Evolutionary conservation across 2,113 vertebrate species (phyloP).

Genomic region (Enhydra lutris): DNA sequence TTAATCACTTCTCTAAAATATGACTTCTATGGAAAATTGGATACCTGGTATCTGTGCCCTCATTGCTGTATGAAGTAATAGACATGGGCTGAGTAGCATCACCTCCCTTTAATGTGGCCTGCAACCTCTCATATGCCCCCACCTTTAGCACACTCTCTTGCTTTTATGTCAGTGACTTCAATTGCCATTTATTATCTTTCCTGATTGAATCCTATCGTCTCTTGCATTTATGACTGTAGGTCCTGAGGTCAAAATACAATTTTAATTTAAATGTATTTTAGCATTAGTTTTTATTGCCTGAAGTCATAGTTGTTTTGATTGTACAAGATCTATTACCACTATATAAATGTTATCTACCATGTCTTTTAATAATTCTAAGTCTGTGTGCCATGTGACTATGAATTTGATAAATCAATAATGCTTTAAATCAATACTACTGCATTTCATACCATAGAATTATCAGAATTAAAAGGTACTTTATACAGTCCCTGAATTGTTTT

Average conservation of each 20-base stretch:
- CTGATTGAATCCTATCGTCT: not conserved
- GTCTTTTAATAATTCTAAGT: not conserved
- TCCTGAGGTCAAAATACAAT: not conserved
- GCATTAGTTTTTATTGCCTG: not conserved
- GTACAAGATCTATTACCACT: not conserved
- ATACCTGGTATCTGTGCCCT: not conserved
- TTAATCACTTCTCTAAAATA: not conserved
- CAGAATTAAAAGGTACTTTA: not conserved
- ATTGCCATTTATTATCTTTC: not conserved
- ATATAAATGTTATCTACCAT: not conserved
- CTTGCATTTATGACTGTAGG: not conserved
- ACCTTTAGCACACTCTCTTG: not conserved
- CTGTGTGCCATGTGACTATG: not conserved
- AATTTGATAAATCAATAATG: not conserved
- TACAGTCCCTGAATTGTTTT: not conserved
- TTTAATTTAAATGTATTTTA: not conserved
- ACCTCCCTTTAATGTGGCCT: not conserved
- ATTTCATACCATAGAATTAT: not conserved
- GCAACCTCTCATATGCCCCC: accelerated
- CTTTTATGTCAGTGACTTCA: not conserved
- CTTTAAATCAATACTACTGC: not conserved
- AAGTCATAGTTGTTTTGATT: not conserved
- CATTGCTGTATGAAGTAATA: not conserved
- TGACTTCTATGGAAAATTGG: not conserved
- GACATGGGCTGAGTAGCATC: accelerated